A percentile compares a stretch with the other conserved stretches of the same genome.
Evolutionary conservation across 2,797 vertebrate species (phyloP).

Genomic region (Rousettus madagascariensis): DNA sequence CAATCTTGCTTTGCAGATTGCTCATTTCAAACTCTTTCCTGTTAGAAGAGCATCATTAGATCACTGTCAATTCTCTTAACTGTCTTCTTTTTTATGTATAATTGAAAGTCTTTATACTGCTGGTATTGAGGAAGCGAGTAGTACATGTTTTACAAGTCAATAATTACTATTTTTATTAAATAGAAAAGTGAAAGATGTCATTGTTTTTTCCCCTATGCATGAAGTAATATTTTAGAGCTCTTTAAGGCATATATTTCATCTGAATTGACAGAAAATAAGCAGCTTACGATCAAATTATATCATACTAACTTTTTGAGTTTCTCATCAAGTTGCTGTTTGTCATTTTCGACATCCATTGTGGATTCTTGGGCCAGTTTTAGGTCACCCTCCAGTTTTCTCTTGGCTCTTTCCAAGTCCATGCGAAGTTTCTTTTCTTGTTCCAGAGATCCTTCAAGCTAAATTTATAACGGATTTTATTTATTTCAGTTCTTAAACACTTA

Average conservation of each 20-base stretch:
- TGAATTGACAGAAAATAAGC: not conserved
- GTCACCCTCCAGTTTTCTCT: conserved; percentile 90
- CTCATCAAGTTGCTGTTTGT: conserved; percentile 79
- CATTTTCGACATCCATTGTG: conserved; percentile 87
- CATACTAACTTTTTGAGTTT: conserved; percentile 54
- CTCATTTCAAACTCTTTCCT: conserved; percentile 92
- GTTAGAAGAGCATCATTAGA: conserved; percentile 18
- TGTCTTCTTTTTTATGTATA: not conserved
- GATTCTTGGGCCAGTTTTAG: conserved; percentile 89
- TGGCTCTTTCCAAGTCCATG: conserved; percentile 90
- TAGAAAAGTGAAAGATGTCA: not conserved
- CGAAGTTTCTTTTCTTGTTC: conserved; percentile 92
- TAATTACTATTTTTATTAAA: not conserved
- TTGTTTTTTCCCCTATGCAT: not conserved
- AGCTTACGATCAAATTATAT: not conserved
- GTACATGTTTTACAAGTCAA: not conserved
- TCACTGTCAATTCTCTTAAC: not conserved
- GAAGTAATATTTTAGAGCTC: not conserved
- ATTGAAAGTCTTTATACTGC: not conserved
- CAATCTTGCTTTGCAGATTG: conserved; percentile 88
- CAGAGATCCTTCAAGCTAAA: conserved; percentile 80
- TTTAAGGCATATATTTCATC: not conserved
- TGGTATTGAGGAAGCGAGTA: not conserved
- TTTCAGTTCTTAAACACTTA: conserved; percentile 43
- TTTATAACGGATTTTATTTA: conserved; percentile 51